These are phyloP conservation scores for Scaptodrosophila lebanonensis DNA, from an alignment of 1,140 invertebrate genomes.

Conservation along the genomic window DNA sequence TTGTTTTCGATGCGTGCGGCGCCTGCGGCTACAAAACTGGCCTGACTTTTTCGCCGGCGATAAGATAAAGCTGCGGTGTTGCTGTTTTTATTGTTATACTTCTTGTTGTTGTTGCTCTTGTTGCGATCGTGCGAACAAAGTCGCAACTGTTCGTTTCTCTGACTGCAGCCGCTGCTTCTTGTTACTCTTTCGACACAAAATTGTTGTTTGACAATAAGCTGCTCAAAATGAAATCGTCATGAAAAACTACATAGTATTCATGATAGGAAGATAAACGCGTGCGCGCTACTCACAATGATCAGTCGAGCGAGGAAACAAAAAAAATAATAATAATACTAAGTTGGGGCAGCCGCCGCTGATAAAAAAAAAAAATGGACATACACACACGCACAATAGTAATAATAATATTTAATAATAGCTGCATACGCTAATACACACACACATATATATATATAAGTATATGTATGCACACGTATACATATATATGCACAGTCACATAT, in stretches of 20 bases:
- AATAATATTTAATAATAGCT: conserved; percentile 2
- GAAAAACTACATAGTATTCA: too few species aligned
- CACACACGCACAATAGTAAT: conserved; percentile 1
- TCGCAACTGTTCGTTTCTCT: too few species aligned
- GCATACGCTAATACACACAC: conserved; percentile 24
- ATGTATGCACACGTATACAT: too few species aligned
- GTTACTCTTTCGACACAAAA: too few species aligned
- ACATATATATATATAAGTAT: neutral
- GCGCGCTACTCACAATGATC: too few species aligned
- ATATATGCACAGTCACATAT: conserved; percentile 11
- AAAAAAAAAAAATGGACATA: conserved; percentile 4
- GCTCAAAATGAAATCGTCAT: too few species aligned
- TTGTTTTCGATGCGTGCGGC: conserved; percentile 5
- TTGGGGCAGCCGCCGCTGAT: conserved; percentile 16
- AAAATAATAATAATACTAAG: too few species aligned
- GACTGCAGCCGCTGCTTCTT: too few species aligned
- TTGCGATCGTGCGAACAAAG: conserved; percentile 4
- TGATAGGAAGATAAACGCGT: too few species aligned
- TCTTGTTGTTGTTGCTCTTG: neutral
- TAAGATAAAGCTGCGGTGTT: conserved; percentile 30
- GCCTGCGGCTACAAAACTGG: neutral
- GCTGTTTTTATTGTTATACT: neutral
- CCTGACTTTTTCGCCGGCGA: conserved; percentile 5
- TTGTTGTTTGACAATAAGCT: too few species aligned
- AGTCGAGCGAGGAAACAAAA: too few species aligned